Evolutionary conservation across 2,888 invertebrate species (phyloP).

Genomic region (Andrena flavipes): DNA sequence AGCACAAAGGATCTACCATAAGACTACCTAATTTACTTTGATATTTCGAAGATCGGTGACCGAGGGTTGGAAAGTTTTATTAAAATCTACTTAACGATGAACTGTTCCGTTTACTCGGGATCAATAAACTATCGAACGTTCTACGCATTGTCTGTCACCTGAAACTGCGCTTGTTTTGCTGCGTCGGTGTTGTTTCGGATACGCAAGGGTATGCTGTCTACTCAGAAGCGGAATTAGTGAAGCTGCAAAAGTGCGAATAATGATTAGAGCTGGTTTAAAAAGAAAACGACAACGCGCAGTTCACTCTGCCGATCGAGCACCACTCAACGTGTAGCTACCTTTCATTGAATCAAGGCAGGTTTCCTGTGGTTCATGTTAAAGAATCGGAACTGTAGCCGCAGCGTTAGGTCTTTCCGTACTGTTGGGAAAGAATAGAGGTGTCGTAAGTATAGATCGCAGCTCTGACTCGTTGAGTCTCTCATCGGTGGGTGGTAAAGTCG

Average conservation of each 20-base stretch:
- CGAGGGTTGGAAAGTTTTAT: no score
- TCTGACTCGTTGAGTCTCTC: constrained; percentile 59
- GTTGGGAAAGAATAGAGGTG: constrained; percentile 87
- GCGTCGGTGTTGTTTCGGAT: no score
- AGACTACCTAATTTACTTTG: background rate
- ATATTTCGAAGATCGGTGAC: background rate
- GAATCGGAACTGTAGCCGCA: constrained; percentile 97
- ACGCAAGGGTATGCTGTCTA: background rate
- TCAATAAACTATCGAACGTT: background rate
- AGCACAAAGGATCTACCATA: no score
- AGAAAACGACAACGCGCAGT: constrained; percentile 40
- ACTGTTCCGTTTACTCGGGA: no score
- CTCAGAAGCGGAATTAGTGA: constrained; percentile 65
- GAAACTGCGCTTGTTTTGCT: background rate
- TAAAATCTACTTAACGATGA: no score
- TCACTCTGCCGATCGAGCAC: constrained; percentile 66
- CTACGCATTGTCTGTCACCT: background rate
- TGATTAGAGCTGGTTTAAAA: constrained; percentile 44
- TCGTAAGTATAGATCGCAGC: constrained; percentile 75
- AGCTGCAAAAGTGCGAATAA: constrained; percentile 57
- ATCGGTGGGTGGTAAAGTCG: constrained; percentile 50
- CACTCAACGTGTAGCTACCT: constrained; percentile 76
- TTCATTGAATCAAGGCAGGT: constrained; percentile 94
- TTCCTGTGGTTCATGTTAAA: constrained; percentile 96
- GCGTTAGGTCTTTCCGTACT: constrained; percentile 98